phyloP scores from a whole-genome alignment of 2,113 vertebrate genomes.

The Tiliqua scincoides region DNA sequence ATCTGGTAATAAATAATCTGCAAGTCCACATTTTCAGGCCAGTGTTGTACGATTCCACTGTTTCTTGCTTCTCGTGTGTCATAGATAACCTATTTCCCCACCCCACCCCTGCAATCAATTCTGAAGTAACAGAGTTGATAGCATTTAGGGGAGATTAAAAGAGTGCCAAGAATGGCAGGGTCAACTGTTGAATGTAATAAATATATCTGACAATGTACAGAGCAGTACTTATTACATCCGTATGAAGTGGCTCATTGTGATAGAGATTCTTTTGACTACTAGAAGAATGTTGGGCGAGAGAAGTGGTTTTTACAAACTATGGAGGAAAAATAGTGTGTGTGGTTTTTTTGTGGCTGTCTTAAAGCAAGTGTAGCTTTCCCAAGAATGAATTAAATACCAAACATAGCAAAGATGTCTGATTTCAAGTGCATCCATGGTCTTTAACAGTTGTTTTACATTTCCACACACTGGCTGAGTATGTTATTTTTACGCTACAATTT shows the following conservation, averaged over 20 bases:
- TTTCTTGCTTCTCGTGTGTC: background rate
- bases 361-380: background rate
- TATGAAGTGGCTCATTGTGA: background rate
- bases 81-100: background rate
- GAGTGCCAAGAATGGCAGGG: background rate
- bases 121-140: background rate
- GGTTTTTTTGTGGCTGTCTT: background rate
- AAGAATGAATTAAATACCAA: background rate
- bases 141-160: background rate
- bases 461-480: too few species aligned
- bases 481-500: background rate
- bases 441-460: background rate
- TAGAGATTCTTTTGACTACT: background rate
- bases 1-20: background rate
- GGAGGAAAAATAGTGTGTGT: background rate
- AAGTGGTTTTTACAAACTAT: background rate
- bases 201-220: background rate
- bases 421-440: background rate
- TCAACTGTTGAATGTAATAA: background rate
- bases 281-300: background rate
- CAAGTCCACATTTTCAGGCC: constrained; percentile 10
- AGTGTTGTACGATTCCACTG: background rate
- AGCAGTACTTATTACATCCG: background rate
- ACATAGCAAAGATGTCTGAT: background rate
- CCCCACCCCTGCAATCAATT: background rate